These are phyloP conservation scores for Diloba caeruleocephala DNA, from an alignment of 2,888 invertebrate species.

Conservation along the genomic window DNA sequence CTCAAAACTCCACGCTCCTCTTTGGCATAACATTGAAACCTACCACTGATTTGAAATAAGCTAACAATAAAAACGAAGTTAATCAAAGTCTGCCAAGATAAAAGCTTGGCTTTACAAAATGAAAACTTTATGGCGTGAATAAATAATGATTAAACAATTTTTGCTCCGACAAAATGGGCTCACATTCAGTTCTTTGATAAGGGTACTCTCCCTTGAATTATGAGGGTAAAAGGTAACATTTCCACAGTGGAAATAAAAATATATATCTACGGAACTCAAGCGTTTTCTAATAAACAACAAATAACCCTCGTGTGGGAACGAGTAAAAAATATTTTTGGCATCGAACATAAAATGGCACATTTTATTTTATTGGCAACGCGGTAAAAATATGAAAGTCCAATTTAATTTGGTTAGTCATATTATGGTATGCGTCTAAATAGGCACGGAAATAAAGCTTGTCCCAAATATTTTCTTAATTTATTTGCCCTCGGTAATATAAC, in stretches of 20 bases:
- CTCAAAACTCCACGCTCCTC: no score
- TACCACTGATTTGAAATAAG: constrained; percentile 9
- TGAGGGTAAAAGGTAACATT: constrained; percentile 40
- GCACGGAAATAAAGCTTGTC: constrained; percentile 12
- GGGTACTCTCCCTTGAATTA: constrained; percentile 33
- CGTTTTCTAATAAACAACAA: constrained; percentile 57
- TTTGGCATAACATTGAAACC: not conserved
- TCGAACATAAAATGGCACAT: constrained; percentile 45
- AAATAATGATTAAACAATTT: constrained; percentile 41
- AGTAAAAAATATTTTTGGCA: constrained; percentile 52
- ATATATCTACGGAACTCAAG: constrained; percentile 35
- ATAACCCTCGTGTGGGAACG: constrained; percentile 47
- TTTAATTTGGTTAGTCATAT: constrained; percentile 15
- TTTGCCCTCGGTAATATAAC: constrained; percentile 10
- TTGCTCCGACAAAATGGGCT: constrained; percentile 30
- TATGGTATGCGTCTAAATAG: constrained; percentile 10
- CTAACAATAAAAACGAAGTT: constrained; percentile 17
- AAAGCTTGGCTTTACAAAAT: constrained; percentile 18
- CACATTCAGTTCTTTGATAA: constrained; percentile 30
- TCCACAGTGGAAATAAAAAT: constrained; percentile 43
- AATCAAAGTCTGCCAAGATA: constrained; percentile 23
- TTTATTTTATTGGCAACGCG: constrained; percentile 6
- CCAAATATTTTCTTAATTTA: constrained; percentile 29
- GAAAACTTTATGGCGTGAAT: constrained; percentile 24
- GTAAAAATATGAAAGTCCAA: constrained; percentile 15